These are phyloP conservation scores for Apogon hyalosoma DNA, from an alignment of 2,797 vertebrate genomes.

Conservation along the genomic window DNA sequence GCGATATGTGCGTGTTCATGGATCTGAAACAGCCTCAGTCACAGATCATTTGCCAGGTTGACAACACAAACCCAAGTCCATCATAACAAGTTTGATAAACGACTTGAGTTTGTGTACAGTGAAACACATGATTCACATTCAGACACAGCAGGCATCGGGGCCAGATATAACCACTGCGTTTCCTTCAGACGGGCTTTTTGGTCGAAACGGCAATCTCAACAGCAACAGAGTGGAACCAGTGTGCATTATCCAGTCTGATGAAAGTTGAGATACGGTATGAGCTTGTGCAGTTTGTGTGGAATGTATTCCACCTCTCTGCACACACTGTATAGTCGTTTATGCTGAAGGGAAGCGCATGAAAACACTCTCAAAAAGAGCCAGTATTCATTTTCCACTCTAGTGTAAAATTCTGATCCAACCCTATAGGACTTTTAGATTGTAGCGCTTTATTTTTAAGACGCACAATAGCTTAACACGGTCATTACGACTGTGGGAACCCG, in stretches of 20 bases:
- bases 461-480: slow-evolving; percentile 20
- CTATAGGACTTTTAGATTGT: neutral
- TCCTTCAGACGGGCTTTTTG: slow-evolving; percentile 25
- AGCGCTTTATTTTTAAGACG: neutral
- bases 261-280: slow-evolving; percentile 48
- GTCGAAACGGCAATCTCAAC: slow-evolving; percentile 36
- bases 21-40: slow-evolving; percentile 42
- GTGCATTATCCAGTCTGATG: slow-evolving; percentile 58
- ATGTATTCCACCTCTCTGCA: slow-evolving; percentile 43
- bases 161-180: slow-evolving; percentile 50
- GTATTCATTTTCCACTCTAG: slow-evolving; percentile 26
- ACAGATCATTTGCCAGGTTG: slow-evolving; percentile 68
- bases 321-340: slow-evolving; percentile 43
- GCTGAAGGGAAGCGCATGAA: slow-evolving; percentile 26
- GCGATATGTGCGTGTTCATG: slow-evolving; percentile 4
- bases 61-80: slow-evolving; percentile 66
- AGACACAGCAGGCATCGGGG: slow-evolving; percentile 36
- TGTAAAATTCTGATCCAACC: slow-evolving; percentile 7
- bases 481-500: slow-evolving; percentile 22
- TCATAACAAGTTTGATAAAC: slow-evolving; percentile 64
- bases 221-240: slow-evolving; percentile 59
- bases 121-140: slow-evolving; percentile 33
- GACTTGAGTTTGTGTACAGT: slow-evolving; percentile 32
- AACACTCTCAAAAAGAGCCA: slow-evolving; percentile 21
- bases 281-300: slow-evolving; percentile 33